Conservation (phyloP, 1,140 invertebrate species). For the Samia ricini region DNA sequence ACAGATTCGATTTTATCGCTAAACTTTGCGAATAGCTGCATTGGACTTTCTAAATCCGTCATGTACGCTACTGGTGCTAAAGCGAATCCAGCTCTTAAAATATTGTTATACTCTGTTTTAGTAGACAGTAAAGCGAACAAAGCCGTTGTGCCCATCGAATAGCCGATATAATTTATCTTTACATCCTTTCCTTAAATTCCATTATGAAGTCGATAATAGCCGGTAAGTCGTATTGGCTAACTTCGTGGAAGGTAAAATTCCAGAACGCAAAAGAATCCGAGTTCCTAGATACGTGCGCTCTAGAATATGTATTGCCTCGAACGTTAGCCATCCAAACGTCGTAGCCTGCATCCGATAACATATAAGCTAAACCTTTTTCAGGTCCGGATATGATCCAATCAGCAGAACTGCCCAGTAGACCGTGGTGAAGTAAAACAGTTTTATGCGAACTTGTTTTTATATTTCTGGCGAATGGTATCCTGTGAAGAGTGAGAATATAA, state of each 20-base stretch:
- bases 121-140: constrained; percentile 81
- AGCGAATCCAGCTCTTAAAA: constrained; percentile 69
- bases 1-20: constrained; percentile 79
- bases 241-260: constrained; percentile 80
- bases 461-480: constrained; percentile 79
- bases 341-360: constrained; percentile 75
- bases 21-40: constrained; percentile 79
- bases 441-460: constrained; percentile 29
- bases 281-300: constrained; percentile 72
- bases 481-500: constrained; percentile 84
- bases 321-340: constrained; percentile 84
- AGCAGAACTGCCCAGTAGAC: constrained; percentile 84
- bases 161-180: constrained; percentile 79
- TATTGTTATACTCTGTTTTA: constrained; percentile 78
- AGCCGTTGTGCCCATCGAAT: constrained; percentile 81
- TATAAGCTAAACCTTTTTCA: constrained; percentile 71
- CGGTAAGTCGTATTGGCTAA: constrained; percentile 81
- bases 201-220: constrained; percentile 83
- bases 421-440: constrained; percentile 86
- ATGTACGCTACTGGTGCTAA: constrained; percentile 75
- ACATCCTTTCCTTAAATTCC: constrained; percentile 58
- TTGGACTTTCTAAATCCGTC: constrained; percentile 83
- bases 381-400: constrained; percentile 87
- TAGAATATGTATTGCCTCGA: constrained; percentile 81
- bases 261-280: constrained; percentile 78